phyloP scores from a whole-genome alignment of 37 sponge, comb jelly and placozoan genomes.

The Ianthella basta region DNA sequence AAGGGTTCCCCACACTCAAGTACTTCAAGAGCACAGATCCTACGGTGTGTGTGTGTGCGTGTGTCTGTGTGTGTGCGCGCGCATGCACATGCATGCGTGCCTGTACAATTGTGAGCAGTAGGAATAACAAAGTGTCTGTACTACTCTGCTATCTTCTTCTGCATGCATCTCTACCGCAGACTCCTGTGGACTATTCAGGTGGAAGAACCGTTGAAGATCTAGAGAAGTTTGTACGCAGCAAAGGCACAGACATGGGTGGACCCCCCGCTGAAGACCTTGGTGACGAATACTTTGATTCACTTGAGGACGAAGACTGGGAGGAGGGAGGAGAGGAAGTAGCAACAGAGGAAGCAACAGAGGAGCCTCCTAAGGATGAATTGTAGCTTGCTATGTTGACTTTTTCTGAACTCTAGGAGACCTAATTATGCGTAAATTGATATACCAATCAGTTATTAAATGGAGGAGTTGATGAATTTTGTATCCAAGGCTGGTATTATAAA shows the following conservation, averaged over 20 bases:
- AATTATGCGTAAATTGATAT: too few relatives aligned
- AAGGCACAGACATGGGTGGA: constrained; percentile 37
- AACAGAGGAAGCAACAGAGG: background rate
- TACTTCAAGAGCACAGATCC: constrained; percentile 82
- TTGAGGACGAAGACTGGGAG: constrained; percentile 58
- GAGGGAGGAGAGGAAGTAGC: background rate
- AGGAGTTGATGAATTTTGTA: too few relatives aligned
- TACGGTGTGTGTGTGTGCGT: constrained; percentile 50
- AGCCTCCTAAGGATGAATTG: constrained; percentile 15
- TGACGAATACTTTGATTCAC: constrained; percentile 6
- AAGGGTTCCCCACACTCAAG: constrained; percentile 95
- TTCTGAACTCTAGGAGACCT: too few relatives aligned
- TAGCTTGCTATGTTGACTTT: too few relatives aligned
- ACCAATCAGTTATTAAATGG: too few relatives aligned
- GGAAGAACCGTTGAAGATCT: constrained; percentile 88
- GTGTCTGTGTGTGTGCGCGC: too few relatives aligned
- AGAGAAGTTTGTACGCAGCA: constrained; percentile 70
- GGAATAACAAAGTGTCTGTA: too few relatives aligned
- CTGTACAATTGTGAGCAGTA: too few relatives aligned
- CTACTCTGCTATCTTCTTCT: too few relatives aligned
- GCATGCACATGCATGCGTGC: too few relatives aligned
- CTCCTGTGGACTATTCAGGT: constrained; percentile 73
- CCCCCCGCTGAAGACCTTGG: constrained; percentile 34
- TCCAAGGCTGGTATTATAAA: too few relatives aligned
- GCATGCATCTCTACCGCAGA: background rate